Conservation (phyloP, 2,888 invertebrate species). For the Epinotia bilunana region DNA sequence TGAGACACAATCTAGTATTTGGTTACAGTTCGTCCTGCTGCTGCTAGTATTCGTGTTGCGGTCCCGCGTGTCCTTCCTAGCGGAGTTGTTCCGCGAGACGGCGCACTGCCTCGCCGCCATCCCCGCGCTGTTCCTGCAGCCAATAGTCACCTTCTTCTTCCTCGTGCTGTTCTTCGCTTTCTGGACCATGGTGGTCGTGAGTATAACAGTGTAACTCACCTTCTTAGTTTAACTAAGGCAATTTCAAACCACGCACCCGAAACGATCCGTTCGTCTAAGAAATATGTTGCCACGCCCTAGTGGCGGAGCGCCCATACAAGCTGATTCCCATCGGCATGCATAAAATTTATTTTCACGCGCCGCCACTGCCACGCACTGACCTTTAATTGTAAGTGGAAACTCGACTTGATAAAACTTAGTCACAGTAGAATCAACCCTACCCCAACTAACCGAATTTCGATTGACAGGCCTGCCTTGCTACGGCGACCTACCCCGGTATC, state of each 20-base stretch:
- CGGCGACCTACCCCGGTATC: slow-evolving; percentile 89
- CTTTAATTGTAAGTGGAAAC: no score
- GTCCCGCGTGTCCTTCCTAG: slow-evolving; percentile 91
- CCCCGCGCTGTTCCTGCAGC: slow-evolving; percentile 93
- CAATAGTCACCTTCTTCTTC: slow-evolving; percentile 91
- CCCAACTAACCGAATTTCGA: background rate
- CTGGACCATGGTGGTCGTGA: slow-evolving; percentile 94
- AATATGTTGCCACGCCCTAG: no score
- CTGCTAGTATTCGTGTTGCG: slow-evolving; percentile 90
- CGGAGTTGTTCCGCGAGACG: slow-evolving; percentile 94
- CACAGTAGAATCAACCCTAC: no score
- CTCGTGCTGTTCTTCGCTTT: slow-evolving; percentile 91
- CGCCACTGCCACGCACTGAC: no score
- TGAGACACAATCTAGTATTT: background rate
- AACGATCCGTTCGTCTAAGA: no score
- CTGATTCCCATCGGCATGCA: no score
- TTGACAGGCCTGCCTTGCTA: slow-evolving; percentile 88
- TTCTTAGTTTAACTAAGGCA: no score
- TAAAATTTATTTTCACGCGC: no score
- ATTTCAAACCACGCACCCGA: no score
- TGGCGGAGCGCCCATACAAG: no score
- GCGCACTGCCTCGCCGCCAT: slow-evolving; percentile 93
- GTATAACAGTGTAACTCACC: slow-evolving; percentile 53
- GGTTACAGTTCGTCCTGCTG: slow-evolving; percentile 87
- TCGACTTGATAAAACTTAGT: no score